Percentiles rank a stretch among this genome's conserved stretches.
Evolutionary conservation across 2,888 invertebrate genomes (phyloP).

Genomic region (Onthophagus sagittarius): DNA sequence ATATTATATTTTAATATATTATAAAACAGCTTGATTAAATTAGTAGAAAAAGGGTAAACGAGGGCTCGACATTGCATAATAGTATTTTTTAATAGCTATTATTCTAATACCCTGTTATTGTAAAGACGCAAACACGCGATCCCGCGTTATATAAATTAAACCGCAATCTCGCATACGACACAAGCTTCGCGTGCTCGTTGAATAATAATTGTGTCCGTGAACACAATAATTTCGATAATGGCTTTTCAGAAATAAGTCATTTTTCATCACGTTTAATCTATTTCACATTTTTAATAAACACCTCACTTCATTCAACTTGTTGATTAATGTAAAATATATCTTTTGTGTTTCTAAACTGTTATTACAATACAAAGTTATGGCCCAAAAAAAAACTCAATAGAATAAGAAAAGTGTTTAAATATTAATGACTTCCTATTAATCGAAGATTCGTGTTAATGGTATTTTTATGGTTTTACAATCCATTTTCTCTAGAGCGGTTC

Average conservation of each 20-base stretch:
- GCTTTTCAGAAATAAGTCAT: neutral
- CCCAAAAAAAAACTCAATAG: too few species aligned
- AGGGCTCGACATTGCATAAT: neutral
- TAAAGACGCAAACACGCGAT: neutral
- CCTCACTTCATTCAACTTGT: neutral
- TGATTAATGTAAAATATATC: neutral
- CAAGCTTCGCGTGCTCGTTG: neutral
- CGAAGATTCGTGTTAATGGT: too few species aligned
- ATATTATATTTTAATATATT: too few species aligned
- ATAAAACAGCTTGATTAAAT: neutral
- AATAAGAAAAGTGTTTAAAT: too few species aligned
- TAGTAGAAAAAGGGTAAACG: neutral
- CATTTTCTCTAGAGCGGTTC: too few species aligned
- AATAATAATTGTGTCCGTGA: neutral
- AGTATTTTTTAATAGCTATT: neutral
- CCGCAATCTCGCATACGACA: neutral
- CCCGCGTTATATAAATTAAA: neutral
- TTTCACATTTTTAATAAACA: neutral
- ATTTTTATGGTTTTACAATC: too few species aligned
- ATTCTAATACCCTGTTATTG: neutral
- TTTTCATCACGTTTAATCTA: neutral
- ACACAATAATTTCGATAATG: neutral
- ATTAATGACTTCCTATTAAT: too few species aligned
- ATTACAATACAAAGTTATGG: too few species aligned
- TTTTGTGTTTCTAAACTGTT: too few species aligned